phyloP scores from a whole-genome alignment of 1,140 invertebrate genomes.

The Drosophila arizonae region DNA sequence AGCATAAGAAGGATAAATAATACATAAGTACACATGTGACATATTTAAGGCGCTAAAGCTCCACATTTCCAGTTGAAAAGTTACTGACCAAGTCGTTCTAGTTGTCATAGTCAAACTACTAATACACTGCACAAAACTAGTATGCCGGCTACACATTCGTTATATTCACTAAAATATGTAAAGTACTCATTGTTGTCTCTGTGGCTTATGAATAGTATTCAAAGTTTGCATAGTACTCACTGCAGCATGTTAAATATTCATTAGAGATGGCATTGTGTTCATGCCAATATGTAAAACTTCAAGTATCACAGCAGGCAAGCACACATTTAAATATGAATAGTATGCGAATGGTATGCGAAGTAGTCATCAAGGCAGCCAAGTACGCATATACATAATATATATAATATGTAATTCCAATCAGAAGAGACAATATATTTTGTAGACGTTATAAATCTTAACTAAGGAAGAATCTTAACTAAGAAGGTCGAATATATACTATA shows the following conservation, averaged over 20 bases:
- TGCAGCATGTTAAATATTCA: neutral
- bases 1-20: slow-evolving; percentile 29
- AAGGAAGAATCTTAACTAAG: too few species aligned
- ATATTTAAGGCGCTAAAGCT: neutral
- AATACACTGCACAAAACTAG: too few species aligned
- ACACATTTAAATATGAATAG: neutral
- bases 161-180: too few species aligned
- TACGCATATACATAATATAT: neutral
- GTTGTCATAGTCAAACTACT: neutral
- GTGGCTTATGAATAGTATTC: neutral
- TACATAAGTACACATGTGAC: slow-evolving; percentile 16
- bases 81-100: neutral
- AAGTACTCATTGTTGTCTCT: too few species aligned
- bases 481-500: too few species aligned
- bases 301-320: neutral
- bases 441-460: too few species aligned
- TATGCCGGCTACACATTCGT: neutral
- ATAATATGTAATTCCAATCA: too few species aligned
- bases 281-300: neutral
- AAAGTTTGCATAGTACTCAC: neutral
- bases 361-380: neutral
- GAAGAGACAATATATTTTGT: too few species aligned
- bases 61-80: neutral
- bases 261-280: neutral
- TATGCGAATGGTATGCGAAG: neutral